Evolutionary conservation across 1,140 invertebrate species (phyloP).

Genomic region (Trinorchestia longiramus): DNA sequence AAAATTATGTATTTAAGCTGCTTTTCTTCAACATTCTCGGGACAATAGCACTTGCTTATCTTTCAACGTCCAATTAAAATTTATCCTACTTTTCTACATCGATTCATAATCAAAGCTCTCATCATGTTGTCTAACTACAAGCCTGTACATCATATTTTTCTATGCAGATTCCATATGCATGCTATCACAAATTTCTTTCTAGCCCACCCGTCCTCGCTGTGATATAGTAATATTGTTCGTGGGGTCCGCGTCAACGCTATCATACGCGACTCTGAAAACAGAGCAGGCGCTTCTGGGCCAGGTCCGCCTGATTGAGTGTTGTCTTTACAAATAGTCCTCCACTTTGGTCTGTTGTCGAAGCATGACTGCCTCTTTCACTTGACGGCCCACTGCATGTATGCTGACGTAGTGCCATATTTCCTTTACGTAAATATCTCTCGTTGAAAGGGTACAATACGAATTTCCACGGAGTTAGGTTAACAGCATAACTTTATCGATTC

Average conservation of each 20-base stretch:
- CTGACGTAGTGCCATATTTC: background rate
- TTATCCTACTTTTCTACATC: background rate
- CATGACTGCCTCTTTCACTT: slow-evolving; percentile 22
- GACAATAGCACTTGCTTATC: background rate
- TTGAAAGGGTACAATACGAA: background rate
- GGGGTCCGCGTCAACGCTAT: background rate
- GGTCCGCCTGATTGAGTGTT: slow-evolving; percentile 31
- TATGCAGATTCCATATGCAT: background rate
- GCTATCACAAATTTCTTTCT: background rate
- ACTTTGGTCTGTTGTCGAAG: slow-evolving; percentile 35
- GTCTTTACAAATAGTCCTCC: slow-evolving; percentile 29
- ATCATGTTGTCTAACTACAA: background rate
- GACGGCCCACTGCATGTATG: slow-evolving; percentile 4
- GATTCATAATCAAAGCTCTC: background rate
- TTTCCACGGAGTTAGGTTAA: background rate
- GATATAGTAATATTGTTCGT: background rate
- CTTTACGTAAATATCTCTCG: background rate
- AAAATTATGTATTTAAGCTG: too few species aligned
- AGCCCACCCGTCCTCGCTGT: background rate
- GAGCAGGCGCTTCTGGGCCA: background rate
- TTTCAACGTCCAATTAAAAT: background rate
- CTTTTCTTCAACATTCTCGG: background rate
- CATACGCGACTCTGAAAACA: background rate
- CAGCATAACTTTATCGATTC: too few species aligned
- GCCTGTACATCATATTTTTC: too few species aligned